Conservation (phyloP, 2,888 invertebrate species). For the Heteromurus nitidus region DNA sequence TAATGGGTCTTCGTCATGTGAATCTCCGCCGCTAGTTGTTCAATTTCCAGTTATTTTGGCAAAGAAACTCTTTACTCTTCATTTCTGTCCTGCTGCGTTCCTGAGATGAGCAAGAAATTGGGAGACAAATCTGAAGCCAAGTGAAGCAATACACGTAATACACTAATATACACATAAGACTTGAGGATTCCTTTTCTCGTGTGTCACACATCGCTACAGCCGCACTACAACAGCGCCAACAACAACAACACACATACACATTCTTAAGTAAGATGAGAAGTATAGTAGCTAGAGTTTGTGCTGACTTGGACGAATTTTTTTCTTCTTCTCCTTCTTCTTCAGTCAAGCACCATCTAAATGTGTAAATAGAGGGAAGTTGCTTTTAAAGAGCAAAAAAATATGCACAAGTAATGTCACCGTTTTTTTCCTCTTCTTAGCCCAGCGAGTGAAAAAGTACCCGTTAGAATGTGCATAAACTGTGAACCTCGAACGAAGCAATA, state of each 20-base stretch:
- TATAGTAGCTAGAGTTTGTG: no score
- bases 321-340: background rate
- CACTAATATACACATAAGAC: background rate
- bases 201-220: no score
- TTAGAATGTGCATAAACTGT: no score
- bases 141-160: background rate
- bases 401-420: background rate
- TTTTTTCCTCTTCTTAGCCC: background rate
- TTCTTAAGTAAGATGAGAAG: no score
- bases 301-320: background rate
- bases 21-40: background rate
- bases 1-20: no score
- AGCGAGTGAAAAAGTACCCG: background rate
- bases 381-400: background rate
- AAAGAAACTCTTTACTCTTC: slow-evolving; percentile 52
- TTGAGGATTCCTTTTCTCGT: no score
- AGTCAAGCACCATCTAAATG: background rate
- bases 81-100: slow-evolving; percentile 59
- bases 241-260: no score
- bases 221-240: no score
- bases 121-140: slow-evolving; percentile 12
- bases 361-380: background rate
- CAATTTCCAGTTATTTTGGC: slow-evolving; percentile 44
- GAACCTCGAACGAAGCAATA: no score
- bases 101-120: slow-evolving; percentile 32